These are phyloP conservation scores for Rambutsinella grinnellia DNA, from an alignment of 2,888 invertebrate genomes.

Conservation along the genomic window DNA sequence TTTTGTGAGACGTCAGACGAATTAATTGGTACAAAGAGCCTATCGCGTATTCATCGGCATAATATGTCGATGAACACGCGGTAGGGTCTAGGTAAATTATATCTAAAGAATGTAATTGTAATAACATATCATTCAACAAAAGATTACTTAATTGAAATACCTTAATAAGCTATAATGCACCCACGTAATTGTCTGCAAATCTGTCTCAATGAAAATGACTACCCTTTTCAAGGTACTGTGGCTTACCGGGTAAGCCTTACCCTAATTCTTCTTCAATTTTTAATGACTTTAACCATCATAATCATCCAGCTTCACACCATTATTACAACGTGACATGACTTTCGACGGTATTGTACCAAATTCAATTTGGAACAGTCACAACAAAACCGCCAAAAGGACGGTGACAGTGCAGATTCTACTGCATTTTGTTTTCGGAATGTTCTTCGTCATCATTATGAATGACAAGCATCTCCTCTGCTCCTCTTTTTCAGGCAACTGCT, in stretches of 20 bases:
- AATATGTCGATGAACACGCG: no score
- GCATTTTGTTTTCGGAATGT: not conserved
- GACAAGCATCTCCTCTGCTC: not conserved
- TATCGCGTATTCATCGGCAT: no score
- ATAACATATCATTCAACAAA: no score
- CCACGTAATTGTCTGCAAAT: not conserved
- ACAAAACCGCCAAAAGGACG: not conserved
- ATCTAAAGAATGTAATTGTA: no score
- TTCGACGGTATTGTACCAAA: not conserved
- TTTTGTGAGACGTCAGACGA: no score
- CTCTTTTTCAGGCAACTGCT: not conserved
- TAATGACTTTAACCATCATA: not conserved
- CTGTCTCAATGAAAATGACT: not conserved
- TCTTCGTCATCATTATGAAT: not conserved
- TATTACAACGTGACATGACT: not conserved
- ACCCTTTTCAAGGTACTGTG: not conserved
- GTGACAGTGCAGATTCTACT: constrained; percentile 15
- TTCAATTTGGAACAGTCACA: not conserved
- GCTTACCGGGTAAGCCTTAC: no score
- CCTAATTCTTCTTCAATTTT: not conserved
- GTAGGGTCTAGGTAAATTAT: no score
- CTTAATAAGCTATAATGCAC: no score
- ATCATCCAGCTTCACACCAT: not conserved
- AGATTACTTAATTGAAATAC: no score
- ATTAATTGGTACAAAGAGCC: no score